Conservation (phyloP, 2,888 invertebrate genomes). For the Agrilus biguttatus region DNA sequence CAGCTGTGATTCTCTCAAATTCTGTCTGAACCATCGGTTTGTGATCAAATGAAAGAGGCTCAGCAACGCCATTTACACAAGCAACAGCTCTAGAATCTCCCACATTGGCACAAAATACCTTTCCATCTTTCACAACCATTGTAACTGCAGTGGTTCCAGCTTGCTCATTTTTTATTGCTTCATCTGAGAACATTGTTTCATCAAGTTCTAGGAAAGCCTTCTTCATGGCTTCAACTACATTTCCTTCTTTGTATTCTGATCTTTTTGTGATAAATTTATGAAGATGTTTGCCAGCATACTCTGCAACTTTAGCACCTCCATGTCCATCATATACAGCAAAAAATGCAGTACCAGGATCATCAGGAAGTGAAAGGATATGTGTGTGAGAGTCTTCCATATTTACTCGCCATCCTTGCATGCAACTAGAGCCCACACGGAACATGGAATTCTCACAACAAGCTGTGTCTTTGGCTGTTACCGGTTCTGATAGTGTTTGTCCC, state of each 20-base stretch:
- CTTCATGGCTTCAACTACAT: constrained; percentile 73
- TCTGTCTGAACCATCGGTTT: constrained; percentile 88
- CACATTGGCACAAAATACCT: constrained; percentile 88
- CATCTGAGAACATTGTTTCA: constrained; percentile 81
- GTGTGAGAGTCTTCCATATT: constrained; percentile 99
- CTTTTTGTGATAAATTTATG: constrained; percentile 81
- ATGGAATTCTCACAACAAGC: constrained; percentile 61
- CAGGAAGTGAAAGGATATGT: constrained; percentile 81
- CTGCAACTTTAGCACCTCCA: constrained; percentile 71
- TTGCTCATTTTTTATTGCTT: constrained; percentile 76
- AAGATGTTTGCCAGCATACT: constrained; percentile 88
- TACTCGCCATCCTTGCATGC: constrained; percentile 99
- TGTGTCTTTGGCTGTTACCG: constrained; percentile 81
- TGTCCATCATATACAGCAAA: constrained; percentile 92
- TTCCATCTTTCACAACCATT: constrained; percentile 68
- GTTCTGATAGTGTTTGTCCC: constrained; percentile 97
- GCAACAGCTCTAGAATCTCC: constrained; percentile 95
- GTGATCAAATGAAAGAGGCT: constrained; percentile 79
- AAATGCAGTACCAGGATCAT: constrained; percentile 77
- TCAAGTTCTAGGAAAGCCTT: constrained; percentile 76
- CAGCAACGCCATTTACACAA: constrained; percentile 65
- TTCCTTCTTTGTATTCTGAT: constrained; percentile 68
- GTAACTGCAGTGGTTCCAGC: constrained; percentile 91
- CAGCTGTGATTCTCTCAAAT: constrained; percentile 75
- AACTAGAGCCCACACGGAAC: constrained; percentile 81